A percentile compares a stretch with the other conserved stretches of the same genome.
These are phyloP conservation scores for Melanostoma scalare DNA, from an alignment of 2,888 invertebrate genomes.

Conservation along the genomic window DNA sequence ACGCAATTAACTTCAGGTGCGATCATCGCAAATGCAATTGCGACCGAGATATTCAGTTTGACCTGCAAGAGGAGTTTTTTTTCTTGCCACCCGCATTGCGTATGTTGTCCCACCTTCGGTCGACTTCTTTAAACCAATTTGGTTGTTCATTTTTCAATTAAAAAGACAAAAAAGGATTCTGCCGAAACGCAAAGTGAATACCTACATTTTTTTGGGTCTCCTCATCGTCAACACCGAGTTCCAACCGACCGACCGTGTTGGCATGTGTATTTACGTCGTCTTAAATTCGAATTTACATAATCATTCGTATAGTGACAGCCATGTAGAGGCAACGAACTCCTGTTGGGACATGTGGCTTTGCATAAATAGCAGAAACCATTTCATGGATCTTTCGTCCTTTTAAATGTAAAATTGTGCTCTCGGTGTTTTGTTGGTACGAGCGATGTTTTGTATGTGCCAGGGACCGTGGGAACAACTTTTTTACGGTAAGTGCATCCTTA, in stretches of 20 bases:
- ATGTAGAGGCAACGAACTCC: slow-evolving; percentile 51
- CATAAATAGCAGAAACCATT: slow-evolving; percentile 48
- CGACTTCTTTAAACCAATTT: slow-evolving; percentile 60
- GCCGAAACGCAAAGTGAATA: slow-evolving; percentile 47
- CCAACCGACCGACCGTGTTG: neutral
- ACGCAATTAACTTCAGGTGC: slow-evolving; percentile 71
- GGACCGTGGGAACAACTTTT: slow-evolving; percentile 55
- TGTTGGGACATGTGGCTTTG: slow-evolving; percentile 50
- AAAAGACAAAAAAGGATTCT: slow-evolving; percentile 28
- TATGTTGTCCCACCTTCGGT: slow-evolving; percentile 7
- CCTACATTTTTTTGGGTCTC: slow-evolving; percentile 1
- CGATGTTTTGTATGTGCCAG: slow-evolving; percentile 30
- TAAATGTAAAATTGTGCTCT: slow-evolving; percentile 52
- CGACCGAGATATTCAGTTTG: slow-evolving; percentile 69
- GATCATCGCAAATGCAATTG: slow-evolving; percentile 61
- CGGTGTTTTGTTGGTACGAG: slow-evolving; percentile 33
- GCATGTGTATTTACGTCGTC: slow-evolving; percentile 34
- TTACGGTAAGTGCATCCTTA: slow-evolving; percentile 60
- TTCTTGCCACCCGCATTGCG: slow-evolving; percentile 53
- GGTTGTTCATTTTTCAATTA: slow-evolving; percentile 61
- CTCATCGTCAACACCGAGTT: neutral
- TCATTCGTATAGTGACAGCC: slow-evolving; percentile 19
- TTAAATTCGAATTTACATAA: slow-evolving; percentile 43
- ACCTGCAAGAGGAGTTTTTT: slow-evolving; percentile 31
- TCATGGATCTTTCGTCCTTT: slow-evolving; percentile 56